Evolutionary conservation across 2,888 invertebrate genomes (phyloP), one percentile per base, ranked within the genome.

Genomic region (Ypsolopha sequella): DNA sequence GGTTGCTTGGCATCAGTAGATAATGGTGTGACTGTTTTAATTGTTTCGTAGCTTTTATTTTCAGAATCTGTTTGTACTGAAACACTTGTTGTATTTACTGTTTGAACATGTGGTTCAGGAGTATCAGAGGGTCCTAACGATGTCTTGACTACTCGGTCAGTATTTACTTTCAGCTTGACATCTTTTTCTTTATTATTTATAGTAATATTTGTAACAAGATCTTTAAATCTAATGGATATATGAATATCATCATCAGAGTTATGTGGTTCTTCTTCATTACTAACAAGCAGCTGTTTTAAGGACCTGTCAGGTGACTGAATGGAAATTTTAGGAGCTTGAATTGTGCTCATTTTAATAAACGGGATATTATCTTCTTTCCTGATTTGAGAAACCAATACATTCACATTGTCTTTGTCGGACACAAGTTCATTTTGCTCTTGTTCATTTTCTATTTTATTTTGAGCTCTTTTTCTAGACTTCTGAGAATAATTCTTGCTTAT

Each of bases 201-300:
- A 33, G 68, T 59, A 56, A 85, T 77, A 57, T 80, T 84, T 49
- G 84, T 70, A 41, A 77, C 52, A 35, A 72, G 77, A 56, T 66
- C 74, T 9, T 82, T 80, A 47, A 78, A 68, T 73, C 73, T 82
- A 36, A 86, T 80, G 13, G 75, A 72, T 49, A 86, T 82, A 59
- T 78, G 70, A 57, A 85, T 77, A 53, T 85, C 76, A 57, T 81
- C 79, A 54, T 64, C 54, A 54, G 48, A 48, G 4, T 4, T 3
- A 4, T 3, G 24, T 24, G 24, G 24, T 24, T 24, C 24, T 24
- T 24, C 24, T 3, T 24, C 24, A 24, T 3, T 24, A 24, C 24
- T 24, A 4, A n/a, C n/a, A n/a, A n/a, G n/a, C n/a, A 4, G 24
- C 4, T 24, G 24, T 2, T 24, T 24, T 24, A 24, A 24, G 4